A percentile compares a stretch with the other conserved stretches of the same genome.
Evolutionary conservation across 2,888 invertebrate species (phyloP).

Genomic region (Callimorpha dominula): DNA sequence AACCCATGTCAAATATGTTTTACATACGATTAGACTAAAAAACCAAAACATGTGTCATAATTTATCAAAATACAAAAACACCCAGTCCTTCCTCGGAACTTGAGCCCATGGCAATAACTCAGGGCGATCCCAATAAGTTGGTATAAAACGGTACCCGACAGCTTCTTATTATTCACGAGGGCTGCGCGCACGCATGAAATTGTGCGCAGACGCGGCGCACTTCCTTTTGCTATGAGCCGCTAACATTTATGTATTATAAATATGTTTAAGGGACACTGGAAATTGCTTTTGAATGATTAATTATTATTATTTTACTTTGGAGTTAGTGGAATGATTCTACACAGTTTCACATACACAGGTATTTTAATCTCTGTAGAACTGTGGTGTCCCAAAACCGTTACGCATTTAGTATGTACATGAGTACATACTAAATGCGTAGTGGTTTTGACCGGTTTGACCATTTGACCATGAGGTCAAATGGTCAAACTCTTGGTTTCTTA

Average conservation of each 20-base stretch:
- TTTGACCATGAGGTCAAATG: too few species aligned
- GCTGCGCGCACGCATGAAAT: conserved; percentile 58
- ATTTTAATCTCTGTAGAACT: too few species aligned
- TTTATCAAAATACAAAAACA: conserved; percentile 2
- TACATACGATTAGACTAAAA: background rate
- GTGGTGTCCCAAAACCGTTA: too few species aligned
- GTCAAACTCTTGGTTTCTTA: too few species aligned
- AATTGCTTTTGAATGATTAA: background rate
- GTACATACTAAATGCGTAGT: too few species aligned
- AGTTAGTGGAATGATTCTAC: too few species aligned
- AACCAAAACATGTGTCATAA: background rate
- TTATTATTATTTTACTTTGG: background rate
- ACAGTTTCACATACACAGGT: too few species aligned
- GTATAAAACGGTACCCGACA: conserved; percentile 65
- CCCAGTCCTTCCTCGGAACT: conserved; percentile 28
- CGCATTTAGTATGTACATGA: too few species aligned
- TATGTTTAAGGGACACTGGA: background rate
- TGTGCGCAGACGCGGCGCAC: conserved; percentile 63
- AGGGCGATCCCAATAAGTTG: conserved; percentile 55
- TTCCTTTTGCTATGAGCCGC: conserved; percentile 56
- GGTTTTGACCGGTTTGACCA: too few species aligned
- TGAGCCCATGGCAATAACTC: conserved; percentile 51
- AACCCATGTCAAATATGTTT: background rate
- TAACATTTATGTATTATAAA: background rate
- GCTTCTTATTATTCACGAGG: conserved; percentile 69